Conservation (phyloP, 1,140 invertebrate species). For the Agrypnia vestita region DNA sequence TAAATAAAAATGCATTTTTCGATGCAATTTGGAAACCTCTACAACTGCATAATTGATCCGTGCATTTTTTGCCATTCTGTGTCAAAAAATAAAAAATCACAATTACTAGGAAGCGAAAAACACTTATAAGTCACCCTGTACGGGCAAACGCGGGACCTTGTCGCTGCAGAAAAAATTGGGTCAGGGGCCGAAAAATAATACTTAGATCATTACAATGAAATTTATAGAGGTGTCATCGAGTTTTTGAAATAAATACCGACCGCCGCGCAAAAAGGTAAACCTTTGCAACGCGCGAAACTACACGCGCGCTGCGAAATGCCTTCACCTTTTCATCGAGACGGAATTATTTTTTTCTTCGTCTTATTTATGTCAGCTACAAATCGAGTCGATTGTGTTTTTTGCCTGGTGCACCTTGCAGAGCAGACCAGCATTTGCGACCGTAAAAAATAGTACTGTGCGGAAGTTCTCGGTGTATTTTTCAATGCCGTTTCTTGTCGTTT, state of each 20-base stretch:
- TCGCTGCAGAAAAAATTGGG: constrained; percentile 18
- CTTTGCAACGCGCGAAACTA: background rate
- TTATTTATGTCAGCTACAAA: background rate
- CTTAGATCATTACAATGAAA: constrained; percentile 25
- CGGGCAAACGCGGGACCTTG: background rate
- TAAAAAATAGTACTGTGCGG: too few species aligned
- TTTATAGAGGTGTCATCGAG: constrained; percentile 18
- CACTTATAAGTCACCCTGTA: background rate
- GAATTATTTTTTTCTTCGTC: background rate
- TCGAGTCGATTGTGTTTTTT: too few species aligned
- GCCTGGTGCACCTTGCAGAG: too few species aligned
- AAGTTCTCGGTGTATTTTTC: too few species aligned
- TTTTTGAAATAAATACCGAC: constrained; percentile 8
- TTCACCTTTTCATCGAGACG: background rate
- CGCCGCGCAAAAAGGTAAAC: background rate
- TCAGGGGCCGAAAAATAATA: constrained; percentile 20
- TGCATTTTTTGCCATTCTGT: too few species aligned
- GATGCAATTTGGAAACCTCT: too few species aligned
- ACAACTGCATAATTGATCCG: too few species aligned
- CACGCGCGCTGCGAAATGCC: background rate
- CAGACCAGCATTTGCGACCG: too few species aligned
- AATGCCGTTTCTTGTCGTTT: too few species aligned
- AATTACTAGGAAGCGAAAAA: too few species aligned
- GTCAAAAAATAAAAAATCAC: too few species aligned
- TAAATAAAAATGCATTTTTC: too few species aligned